phyloP scores from a whole-genome alignment of 2,113 vertebrate genomes.

The Nycticryphes semicollaris region DNA sequence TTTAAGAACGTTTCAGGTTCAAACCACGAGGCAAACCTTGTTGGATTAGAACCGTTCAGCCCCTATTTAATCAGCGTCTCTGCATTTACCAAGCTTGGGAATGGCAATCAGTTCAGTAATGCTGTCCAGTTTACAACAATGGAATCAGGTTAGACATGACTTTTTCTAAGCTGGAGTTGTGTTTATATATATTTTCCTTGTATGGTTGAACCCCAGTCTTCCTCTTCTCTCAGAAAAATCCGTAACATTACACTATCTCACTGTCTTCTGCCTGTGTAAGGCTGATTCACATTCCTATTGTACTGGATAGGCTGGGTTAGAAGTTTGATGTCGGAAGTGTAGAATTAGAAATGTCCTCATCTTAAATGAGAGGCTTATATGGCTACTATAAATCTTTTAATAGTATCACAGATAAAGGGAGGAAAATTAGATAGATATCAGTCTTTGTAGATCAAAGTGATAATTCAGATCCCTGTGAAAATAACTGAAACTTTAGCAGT shows the following conservation, averaged over 20 bases:
- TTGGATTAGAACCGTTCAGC: slow-evolving; percentile 85
- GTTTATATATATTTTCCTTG: not conserved
- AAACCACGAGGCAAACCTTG: slow-evolving; percentile 77
- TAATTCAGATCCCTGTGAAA: slow-evolving; percentile 48
- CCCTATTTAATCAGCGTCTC: slow-evolving; percentile 87
- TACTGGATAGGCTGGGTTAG: not conserved
- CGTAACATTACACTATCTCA: not conserved
- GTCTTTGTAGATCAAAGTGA: slow-evolving; percentile 27
- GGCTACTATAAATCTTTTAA: slow-evolving; percentile 40
- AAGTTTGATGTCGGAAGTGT: slow-evolving; percentile 35
- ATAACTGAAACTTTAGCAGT: slow-evolving; percentile 6
- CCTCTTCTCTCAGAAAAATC: not conserved
- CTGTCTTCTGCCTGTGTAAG: not conserved
- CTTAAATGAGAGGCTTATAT: slow-evolving; percentile 43
- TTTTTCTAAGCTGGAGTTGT: not conserved
- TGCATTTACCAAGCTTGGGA: slow-evolving; percentile 91
- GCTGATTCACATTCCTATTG: not conserved
- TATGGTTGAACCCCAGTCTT: not conserved
- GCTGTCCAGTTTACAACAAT: slow-evolving; percentile 86
- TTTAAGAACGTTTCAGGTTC: slow-evolving; percentile 88
- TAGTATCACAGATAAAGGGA: slow-evolving; percentile 51
- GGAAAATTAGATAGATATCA: slow-evolving; percentile 39
- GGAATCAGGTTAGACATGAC: slow-evolving; percentile 85
- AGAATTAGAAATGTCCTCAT: slow-evolving; percentile 12
- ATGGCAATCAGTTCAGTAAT: slow-evolving; percentile 91